phyloP scores from a whole-genome alignment of 1,140 invertebrate species.

The Pseudomyrmex sp. region DNA sequence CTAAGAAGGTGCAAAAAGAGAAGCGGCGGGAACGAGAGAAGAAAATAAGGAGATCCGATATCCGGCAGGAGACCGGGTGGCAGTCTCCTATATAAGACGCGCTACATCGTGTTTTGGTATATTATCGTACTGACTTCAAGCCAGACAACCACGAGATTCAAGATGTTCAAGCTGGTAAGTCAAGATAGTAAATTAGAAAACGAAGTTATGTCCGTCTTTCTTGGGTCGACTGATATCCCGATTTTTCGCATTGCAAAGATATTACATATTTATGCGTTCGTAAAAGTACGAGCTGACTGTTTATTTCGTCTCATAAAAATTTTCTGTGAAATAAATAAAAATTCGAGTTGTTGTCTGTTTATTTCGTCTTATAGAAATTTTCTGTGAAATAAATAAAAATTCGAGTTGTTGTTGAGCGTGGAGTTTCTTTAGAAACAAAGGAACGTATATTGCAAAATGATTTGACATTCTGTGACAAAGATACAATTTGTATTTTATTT shows the following conservation, averaged over 20 bases:
- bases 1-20: slow-evolving; percentile 50
- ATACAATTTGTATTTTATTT: too few species aligned
- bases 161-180: slow-evolving; percentile 79
- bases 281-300: too few species aligned
- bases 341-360: too few species aligned
- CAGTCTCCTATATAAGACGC: slow-evolving; percentile 67
- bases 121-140: slow-evolving; percentile 64
- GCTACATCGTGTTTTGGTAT: slow-evolving; percentile 51
- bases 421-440: too few species aligned
- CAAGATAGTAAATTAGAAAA: neutral
- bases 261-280: too few species aligned
- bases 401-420: too few species aligned
- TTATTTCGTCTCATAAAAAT: too few species aligned
- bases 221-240: neutral
- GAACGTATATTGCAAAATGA: too few species aligned
- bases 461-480: too few species aligned
- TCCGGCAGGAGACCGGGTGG: slow-evolving; percentile 31
- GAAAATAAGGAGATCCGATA: slow-evolving; percentile 46
- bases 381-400: too few species aligned
- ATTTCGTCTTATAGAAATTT: too few species aligned
- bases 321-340: too few species aligned
- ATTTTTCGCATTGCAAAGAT: neutral
- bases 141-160: slow-evolving; percentile 55
- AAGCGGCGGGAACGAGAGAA: slow-evolving; percentile 4
- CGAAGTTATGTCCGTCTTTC: neutral